Conservation (phyloP, 1,140 invertebrate species). For the Ctenoplectra terminalis region DNA sequence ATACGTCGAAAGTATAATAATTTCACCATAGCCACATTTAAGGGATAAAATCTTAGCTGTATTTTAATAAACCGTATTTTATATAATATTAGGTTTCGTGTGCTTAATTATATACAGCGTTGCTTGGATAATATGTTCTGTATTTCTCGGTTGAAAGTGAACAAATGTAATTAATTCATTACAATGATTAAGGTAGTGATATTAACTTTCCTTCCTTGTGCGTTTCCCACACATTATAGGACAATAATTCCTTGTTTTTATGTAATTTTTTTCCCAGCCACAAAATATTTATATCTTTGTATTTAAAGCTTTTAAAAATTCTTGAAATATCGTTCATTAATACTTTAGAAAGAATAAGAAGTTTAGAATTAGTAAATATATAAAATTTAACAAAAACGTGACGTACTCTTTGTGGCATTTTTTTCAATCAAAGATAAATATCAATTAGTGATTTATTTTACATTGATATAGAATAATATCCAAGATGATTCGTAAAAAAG, state of each 20-base stretch:
- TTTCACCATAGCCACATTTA: too few species aligned
- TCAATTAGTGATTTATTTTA: too few species aligned
- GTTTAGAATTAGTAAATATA: too few species aligned
- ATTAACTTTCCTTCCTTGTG: slow-evolving; percentile 7
- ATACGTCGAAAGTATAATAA: too few species aligned
- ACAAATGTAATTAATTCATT: slow-evolving; percentile 3
- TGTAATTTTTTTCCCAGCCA: not conserved
- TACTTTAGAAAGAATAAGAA: too few species aligned
- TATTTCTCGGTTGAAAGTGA: not conserved
- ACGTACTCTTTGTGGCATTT: not conserved
- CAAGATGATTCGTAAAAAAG: not conserved
- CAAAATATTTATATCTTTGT: too few species aligned
- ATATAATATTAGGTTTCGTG: too few species aligned
- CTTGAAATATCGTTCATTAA: too few species aligned
- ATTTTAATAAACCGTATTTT: too few species aligned
- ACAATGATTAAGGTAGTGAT: not conserved
- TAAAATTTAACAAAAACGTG: too few species aligned
- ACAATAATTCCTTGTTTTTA: not conserved
- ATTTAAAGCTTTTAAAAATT: too few species aligned
- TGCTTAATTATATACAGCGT: not conserved
- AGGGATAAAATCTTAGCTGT: too few species aligned
- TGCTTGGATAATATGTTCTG: not conserved
- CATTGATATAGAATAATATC: not conserved
- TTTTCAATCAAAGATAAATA: not conserved
- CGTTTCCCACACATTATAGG: not conserved